Evolutionary conservation across 2,888 invertebrate species (phyloP).

Genomic region (Drosophila cyrtoloma): DNA sequence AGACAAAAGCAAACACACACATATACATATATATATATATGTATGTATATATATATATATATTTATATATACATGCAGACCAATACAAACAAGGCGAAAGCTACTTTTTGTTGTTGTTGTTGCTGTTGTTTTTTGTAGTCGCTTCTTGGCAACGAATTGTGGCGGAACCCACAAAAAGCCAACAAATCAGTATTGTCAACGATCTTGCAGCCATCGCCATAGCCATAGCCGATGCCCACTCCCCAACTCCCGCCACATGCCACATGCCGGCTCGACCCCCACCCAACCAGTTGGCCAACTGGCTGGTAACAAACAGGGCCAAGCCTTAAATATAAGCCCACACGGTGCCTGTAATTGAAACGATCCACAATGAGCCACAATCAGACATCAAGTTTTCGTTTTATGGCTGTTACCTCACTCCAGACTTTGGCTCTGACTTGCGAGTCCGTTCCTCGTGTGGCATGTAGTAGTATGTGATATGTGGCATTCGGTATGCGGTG

Average conservation of each 20-base stretch:
- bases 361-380: slow-evolving; percentile 35
- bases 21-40: slow-evolving; percentile 7
- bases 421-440: slow-evolving; percentile 1
- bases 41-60: not conserved
- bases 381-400: slow-evolving; percentile 41
- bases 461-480: slow-evolving; percentile 10
- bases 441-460: slow-evolving; percentile 12
- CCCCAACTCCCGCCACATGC: not conserved
- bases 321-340: slow-evolving; percentile 42
- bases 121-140: slow-evolving; percentile 5
- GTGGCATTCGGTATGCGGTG: slow-evolving; percentile 1
- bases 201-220: slow-evolving; percentile 29
- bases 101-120: slow-evolving; percentile 30
- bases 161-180: slow-evolving; percentile 21
- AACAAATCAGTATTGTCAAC: slow-evolving; percentile 48
- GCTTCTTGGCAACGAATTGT: slow-evolving; percentile 27
- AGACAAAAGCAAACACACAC: slow-evolving; percentile 32
- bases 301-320: slow-evolving; percentile 21
- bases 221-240: not conserved
- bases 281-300: not conserved
- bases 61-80: not conserved
- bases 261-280: not conserved
- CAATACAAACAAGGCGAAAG: slow-evolving; percentile 43
- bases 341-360: slow-evolving; percentile 35
- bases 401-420: slow-evolving; percentile 47